These are phyloP conservation scores for Nematopogon swammerdamellus DNA, from an alignment of 2,888 invertebrate genomes.

Conservation along the genomic window DNA sequence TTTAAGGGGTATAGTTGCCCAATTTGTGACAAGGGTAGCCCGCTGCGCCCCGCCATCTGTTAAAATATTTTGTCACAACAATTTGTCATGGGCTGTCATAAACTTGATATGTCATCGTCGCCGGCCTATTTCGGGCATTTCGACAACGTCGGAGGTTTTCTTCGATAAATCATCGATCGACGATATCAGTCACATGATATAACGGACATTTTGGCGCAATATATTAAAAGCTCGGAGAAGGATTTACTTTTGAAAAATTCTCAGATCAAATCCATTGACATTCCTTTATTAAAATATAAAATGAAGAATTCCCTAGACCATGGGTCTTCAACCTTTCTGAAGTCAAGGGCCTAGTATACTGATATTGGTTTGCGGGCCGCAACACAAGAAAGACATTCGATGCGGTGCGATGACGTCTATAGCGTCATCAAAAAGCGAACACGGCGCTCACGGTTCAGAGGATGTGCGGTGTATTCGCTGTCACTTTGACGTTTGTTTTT, in stretches of 20 bases:
- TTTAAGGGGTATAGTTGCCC: not conserved
- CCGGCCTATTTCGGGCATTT: not conserved
- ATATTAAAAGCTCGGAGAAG: not conserved
- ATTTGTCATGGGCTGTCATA: conserved; percentile 49
- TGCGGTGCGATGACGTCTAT: too few relatives aligned
- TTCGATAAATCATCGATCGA: not conserved
- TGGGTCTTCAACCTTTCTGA: too few relatives aligned
- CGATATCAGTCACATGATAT: not conserved
- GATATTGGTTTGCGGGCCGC: too few relatives aligned
- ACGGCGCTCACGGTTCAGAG: too few relatives aligned
- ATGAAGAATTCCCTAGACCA: too few relatives aligned
- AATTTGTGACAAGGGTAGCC: not conserved
- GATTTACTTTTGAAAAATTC: not conserved
- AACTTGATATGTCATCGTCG: conserved; percentile 17
- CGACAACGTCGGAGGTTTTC: not conserved
- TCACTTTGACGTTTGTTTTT: too few relatives aligned
- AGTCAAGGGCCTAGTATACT: too few relatives aligned
- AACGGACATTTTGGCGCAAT: not conserved
- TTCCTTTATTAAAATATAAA: not conserved
- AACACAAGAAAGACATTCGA: too few relatives aligned
- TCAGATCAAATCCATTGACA: not conserved
- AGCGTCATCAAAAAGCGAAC: too few relatives aligned
- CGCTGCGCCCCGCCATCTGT: conserved; percentile 26
- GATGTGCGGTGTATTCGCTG: too few relatives aligned
- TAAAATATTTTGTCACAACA: conserved; percentile 58